Evolutionary conservation across 1,140 invertebrate species (phyloP), one percentile per base, ranked within the genome.

Genomic region (Drosophila aff.): DNA sequence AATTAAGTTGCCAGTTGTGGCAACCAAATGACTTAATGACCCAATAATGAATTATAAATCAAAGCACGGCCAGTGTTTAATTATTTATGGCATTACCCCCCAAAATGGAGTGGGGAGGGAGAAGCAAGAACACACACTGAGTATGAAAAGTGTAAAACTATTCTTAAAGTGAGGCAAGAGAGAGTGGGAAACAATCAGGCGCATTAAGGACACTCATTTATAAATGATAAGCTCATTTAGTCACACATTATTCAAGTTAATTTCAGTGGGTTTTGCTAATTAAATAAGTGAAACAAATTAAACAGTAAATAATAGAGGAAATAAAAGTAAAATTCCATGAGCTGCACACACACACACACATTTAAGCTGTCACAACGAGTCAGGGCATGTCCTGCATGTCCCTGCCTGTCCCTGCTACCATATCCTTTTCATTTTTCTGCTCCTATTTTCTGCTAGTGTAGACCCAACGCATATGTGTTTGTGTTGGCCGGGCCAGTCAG

Each of bases 401-500:
- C 8, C 31, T 31, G 31, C 31, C 1, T 31, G 31, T 31, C 36
- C 11, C 36, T 38, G 11, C 36, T 3, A 36, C 33, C 38, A 40
- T 3, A 41, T n/a, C 16, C 40, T 41, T 41, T 40, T 40, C 15
- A 11, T 31, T 13, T 13, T 36, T 11, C 6, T 36, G 8, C 8
- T 10, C 1, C 0, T 4, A 3, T 36, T 76, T 76, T 76, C 36
- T 50, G 26, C 41, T 41, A 76, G 55, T 67, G 71, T 76, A 60
- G n/a, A 15, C 28, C 68, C 57, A 15, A 10, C 57, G 10, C 49
- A 60, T 44, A 59, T 61, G 33, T 58, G 49, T 31, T 26, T 36
- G n/a, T 38, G 57, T 46, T 53, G 71, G 62, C 59, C 41, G 66
- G 78, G 66, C 80, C 84, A 90, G 81, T 73, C 75, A 79, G 82